Evolutionary conservation across 1,140 invertebrate genomes (phyloP), one percentile per base, ranked within the genome.

Genomic region (Bombyx mori): DNA sequence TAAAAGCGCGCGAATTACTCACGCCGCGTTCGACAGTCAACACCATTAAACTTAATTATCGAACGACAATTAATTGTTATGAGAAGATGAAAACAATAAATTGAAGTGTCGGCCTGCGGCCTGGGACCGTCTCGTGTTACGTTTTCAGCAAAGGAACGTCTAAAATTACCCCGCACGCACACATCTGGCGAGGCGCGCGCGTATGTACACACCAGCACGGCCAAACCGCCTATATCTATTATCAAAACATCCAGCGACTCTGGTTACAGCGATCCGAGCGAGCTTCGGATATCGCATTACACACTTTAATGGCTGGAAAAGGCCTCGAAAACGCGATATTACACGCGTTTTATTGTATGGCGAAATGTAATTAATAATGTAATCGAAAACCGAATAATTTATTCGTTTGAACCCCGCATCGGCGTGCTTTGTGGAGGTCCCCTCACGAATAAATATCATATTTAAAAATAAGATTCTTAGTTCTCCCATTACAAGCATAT

Each of bases 281-380:
- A 81, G 83, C 79, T 86, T 82, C 83, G 70, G 74, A 78, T 82
- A 84, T 87, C 84, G 73, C 77, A 68, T 87, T 87, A 82, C 84
- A 82, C 79, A 82, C 84, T 87, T 87, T 87, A 87, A 87, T 87
- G 82, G 82, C 82, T 87, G 84, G 82, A 87, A 87, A 87, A 87
- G 82, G 82, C 84, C 84, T 84, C 84, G 84, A 87, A 87, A 87
- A 87, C 79, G 79, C 82, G 79, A 84, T 84, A 87, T 87, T 84
- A 85, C 79, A 87, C 81, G 82, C 72, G 79, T 86, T 87, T 86
- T 87, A 86, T 87, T 83, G 76, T 80, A 84, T 83, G 71, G 79
- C 82, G 72, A 82, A 85, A 83, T 77, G 79, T 86, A 86, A 87
- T 87, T 87, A 87, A 87, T 84, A 83, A 77, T 73, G 82, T 79